phyloP scores from a whole-genome alignment of 2,797 vertebrate genomes.

The Psittacula echo region DNA sequence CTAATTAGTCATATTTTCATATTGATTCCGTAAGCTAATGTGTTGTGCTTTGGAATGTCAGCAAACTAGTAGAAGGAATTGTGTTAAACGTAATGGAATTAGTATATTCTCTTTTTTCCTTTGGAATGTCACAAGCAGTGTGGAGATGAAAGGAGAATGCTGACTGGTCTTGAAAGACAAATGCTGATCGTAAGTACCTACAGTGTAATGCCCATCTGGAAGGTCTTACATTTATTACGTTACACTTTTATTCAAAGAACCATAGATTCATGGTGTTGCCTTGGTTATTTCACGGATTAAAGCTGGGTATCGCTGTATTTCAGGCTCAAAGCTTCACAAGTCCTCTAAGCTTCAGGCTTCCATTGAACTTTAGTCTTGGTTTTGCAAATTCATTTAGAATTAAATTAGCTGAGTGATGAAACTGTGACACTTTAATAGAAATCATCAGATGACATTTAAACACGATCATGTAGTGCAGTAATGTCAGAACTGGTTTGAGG shows the following conservation, averaged over 20 bases:
- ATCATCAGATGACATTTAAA: slow-evolving; percentile 76
- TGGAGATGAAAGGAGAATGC: slow-evolving; percentile 12
- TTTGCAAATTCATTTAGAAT: slow-evolving; percentile 73
- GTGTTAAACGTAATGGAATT: not conserved
- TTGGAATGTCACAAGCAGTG: not conserved
- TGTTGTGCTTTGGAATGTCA: not conserved
- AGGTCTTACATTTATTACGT: not conserved
- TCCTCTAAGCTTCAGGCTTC: slow-evolving; percentile 27
- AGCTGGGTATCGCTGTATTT: not conserved
- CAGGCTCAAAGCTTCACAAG: not conserved
- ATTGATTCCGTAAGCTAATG: not conserved
- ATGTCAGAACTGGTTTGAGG: slow-evolving; percentile 62
- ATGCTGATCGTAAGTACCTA: not conserved
- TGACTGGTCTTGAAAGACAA: slow-evolving; percentile 9
- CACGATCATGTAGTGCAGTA: slow-evolving; percentile 23
- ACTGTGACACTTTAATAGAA: slow-evolving; percentile 66
- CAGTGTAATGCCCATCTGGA: not conserved
- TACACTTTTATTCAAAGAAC: not conserved
- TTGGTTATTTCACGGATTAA: not conserved
- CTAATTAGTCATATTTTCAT: not conserved
- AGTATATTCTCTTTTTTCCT: not conserved
- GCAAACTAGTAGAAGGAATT: not conserved
- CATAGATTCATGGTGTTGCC: not conserved
- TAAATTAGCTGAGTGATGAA: slow-evolving; percentile 72
- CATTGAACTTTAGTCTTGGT: slow-evolving; percentile 46